Percentiles rank a stretch among this genome's conserved stretches.
These are phyloP conservation scores for Tachyglossus aculeatus DNA, from an alignment of 2,797 vertebrate species.

Conservation along the genomic window DNA sequence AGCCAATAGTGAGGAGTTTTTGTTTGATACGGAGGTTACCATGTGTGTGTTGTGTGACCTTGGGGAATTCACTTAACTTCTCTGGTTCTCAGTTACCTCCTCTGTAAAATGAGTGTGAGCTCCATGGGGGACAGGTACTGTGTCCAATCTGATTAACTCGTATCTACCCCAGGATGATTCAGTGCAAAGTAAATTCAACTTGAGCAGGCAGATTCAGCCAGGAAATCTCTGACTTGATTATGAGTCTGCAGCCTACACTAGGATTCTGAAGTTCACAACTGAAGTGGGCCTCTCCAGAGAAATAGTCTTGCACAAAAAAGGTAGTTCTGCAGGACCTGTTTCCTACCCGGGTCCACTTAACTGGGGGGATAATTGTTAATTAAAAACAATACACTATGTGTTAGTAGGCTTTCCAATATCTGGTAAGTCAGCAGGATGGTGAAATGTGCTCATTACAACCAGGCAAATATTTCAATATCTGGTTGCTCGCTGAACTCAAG, in stretches of 20 bases:
- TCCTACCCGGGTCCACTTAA: background rate
- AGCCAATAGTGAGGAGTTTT: too few species aligned
- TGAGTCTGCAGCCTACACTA: background rate
- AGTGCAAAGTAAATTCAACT: slow-evolving; percentile 2
- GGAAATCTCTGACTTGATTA: slow-evolving; percentile 2
- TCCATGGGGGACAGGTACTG: too few species aligned
- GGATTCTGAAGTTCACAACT: background rate
- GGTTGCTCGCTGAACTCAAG: slow-evolving; percentile 34
- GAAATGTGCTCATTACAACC: background rate
- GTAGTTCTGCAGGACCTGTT: background rate
- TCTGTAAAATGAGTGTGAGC: too few species aligned
- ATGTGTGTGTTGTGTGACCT: too few species aligned
- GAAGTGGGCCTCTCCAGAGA: background rate
- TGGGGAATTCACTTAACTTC: too few species aligned
- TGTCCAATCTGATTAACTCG: too few species aligned
- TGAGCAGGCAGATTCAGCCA: background rate
- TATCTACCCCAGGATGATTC: too few species aligned
- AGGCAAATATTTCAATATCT: slow-evolving; percentile 13
- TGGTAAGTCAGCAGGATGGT: background rate
- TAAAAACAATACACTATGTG: background rate
- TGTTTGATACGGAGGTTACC: too few species aligned
- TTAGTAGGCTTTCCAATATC: background rate
- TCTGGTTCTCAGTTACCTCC: too few species aligned
- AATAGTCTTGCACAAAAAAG: background rate
- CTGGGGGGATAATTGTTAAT: background rate